A percentile compares a stretch with the other conserved stretches of the same genome.
Evolutionary conservation across 2,888 invertebrate species (phyloP).

Genomic region (Apotomis betuletana): DNA sequence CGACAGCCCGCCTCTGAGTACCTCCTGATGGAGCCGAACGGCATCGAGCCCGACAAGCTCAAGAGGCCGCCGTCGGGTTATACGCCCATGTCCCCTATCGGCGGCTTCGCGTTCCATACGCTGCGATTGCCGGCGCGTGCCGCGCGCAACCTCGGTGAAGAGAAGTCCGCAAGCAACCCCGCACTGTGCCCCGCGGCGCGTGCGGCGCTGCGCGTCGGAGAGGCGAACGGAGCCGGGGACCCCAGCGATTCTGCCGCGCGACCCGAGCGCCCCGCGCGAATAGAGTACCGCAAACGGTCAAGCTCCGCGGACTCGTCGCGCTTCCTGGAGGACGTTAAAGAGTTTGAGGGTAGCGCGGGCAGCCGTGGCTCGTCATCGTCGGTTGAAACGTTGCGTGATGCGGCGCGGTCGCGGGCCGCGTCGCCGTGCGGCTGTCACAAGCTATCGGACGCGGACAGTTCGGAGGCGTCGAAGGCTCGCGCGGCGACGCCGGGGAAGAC

Average conservation of each 20-base stretch:
- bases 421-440: slow-evolving; percentile 70
- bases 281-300: slow-evolving; percentile 83
- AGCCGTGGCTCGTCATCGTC: slow-evolving; percentile 75
- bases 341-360: slow-evolving; percentile 77
- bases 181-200: slow-evolving; percentile 78
- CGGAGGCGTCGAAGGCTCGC: slow-evolving; percentile 63
- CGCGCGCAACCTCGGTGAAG: slow-evolving; percentile 57
- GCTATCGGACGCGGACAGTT: slow-evolving; percentile 73
- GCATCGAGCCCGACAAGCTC: slow-evolving; percentile 55
- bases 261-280: slow-evolving; percentile 50
- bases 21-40: slow-evolving; percentile 86
- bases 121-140: slow-evolving; percentile 64
- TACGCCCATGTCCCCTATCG: slow-evolving; percentile 89
- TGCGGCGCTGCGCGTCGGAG: slow-evolving; percentile 30
- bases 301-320: slow-evolving; percentile 90
- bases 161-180: slow-evolving; percentile 88
- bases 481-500: slow-evolving; percentile 83
- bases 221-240: slow-evolving; percentile 32
- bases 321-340: slow-evolving; percentile 85
- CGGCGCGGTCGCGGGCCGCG: slow-evolving; percentile 57
- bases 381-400: slow-evolving; percentile 76
- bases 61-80: slow-evolving; percentile 80
- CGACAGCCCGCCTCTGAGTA: slow-evolving; percentile 75
- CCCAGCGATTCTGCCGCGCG: slow-evolving; percentile 17
- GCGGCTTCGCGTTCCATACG: slow-evolving; percentile 72